These are phyloP conservation scores for Plusia festucae DNA, from an alignment of 2,888 invertebrate species.

Conservation along the genomic window DNA sequence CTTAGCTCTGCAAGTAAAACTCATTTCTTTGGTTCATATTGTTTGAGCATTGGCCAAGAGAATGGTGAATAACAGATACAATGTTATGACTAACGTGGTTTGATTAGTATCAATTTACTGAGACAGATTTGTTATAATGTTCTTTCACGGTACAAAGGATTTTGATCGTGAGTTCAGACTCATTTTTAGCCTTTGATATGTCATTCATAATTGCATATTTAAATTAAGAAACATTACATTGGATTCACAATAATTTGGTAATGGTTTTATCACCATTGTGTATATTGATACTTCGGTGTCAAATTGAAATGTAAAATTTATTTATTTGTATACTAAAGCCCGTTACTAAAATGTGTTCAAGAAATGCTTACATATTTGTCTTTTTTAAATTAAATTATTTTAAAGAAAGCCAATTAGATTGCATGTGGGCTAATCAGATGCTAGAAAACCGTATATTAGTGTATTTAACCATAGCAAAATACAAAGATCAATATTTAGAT, in stretches of 20 bases:
- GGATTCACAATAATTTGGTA: no score
- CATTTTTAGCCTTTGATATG: slow-evolving; percentile 17
- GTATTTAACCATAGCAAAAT: not conserved
- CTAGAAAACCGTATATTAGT: not conserved
- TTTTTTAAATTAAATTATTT: no score
- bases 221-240: not conserved
- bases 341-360: no score
- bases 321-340: no score
- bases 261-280: no score
- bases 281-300: no score
- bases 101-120: slow-evolving; percentile 43
- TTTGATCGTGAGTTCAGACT: slow-evolving; percentile 11
- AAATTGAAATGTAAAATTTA: no score
- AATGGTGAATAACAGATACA: slow-evolving; percentile 6
- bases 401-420: not conserved
- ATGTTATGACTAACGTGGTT: slow-evolving; percentile 36
- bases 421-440: not conserved
- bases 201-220: slow-evolving; percentile 20
- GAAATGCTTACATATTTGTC: no score
- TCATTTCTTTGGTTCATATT: not conserved
- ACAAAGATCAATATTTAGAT: not conserved
- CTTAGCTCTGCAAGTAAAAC: no score
- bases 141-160: slow-evolving; percentile 33
- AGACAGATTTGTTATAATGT: slow-evolving; percentile 39
- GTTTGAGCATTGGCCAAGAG: slow-evolving; percentile 15